These are phyloP conservation scores for Cephalopachus bancanus DNA, from an alignment of 2,797 vertebrate species.

Conservation along the genomic window DNA sequence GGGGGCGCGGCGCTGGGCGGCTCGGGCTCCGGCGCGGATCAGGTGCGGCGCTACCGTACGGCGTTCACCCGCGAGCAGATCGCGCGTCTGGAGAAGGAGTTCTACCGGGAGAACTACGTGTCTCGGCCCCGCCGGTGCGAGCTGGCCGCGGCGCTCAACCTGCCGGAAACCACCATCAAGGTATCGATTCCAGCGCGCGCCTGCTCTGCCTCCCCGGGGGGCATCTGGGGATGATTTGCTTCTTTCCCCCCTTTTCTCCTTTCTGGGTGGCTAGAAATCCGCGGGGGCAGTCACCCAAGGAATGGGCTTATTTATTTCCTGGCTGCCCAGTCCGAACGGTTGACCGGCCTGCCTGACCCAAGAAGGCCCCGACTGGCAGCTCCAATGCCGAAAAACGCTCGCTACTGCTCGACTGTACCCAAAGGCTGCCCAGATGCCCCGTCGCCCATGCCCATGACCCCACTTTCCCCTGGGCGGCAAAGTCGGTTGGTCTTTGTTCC, in stretches of 20 bases:
- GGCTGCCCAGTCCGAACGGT: background rate
- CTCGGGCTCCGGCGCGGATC: slow-evolving; percentile 93
- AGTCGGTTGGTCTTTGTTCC: slow-evolving; percentile 53
- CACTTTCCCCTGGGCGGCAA: background rate
- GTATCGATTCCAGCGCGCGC: slow-evolving; percentile 85
- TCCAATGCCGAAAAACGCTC: background rate
- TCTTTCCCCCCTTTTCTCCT: background rate
- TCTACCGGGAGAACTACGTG: slow-evolving; percentile 95
- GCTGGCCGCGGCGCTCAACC: slow-evolving; percentile 96
- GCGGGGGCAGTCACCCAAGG: background rate
- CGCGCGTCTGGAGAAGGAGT: slow-evolving; percentile 93
- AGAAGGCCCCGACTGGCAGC: background rate
- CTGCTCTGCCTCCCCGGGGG: slow-evolving; percentile 7
- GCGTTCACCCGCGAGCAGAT: slow-evolving; percentile 94
- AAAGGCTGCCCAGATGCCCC: background rate
- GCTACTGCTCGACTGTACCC: background rate
- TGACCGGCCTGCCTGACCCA: background rate
- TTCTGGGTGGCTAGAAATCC: background rate
- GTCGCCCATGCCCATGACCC: background rate
- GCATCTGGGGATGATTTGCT: background rate
- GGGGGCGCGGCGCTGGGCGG: slow-evolving; percentile 89
- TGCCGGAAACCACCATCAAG: slow-evolving; percentile 99
- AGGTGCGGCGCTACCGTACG: slow-evolving; percentile 95
- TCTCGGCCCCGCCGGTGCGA: slow-evolving; percentile 98
- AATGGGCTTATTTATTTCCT: slow-evolving; percentile 41